A percentile compares a stretch with the other conserved stretches of the same genome.
phyloP scores from a whole-genome alignment of 1,140 invertebrate genomes.

The Panagrolaimus sp. region DNA sequence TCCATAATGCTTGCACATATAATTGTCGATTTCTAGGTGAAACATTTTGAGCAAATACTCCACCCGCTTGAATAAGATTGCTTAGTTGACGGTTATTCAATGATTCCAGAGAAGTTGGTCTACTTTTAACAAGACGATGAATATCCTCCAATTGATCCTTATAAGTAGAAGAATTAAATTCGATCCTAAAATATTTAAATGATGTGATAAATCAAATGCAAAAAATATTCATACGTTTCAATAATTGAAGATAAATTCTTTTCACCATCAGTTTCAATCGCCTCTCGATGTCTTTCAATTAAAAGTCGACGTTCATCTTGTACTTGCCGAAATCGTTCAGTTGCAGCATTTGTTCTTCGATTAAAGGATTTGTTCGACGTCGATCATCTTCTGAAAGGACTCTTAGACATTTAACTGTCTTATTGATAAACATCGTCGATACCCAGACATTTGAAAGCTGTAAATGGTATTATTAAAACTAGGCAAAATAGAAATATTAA shows the following conservation, averaged over 20 bases:
- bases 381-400: conserved; percentile 9
- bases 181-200: background rate
- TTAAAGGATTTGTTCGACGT: background rate
- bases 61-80: background rate
- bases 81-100: background rate
- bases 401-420: background rate
- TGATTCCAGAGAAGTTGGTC: background rate
- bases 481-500: too few species aligned
- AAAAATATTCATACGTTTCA: background rate
- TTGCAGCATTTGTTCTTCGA: background rate
- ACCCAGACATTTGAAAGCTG: too few species aligned
- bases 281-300: conserved; percentile 1
- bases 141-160: background rate
- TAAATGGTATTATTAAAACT: too few species aligned
- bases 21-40: background rate
- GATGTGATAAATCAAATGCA: background rate
- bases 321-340: background rate
- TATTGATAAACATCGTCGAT: too few species aligned
- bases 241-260: conserved; percentile 7
- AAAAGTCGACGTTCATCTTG: background rate
- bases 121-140: background rate
- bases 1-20: background rate
- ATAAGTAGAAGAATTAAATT: background rate
- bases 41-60: background rate
- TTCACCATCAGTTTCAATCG: background rate